phyloP scores from a whole-genome alignment of 2,113 vertebrate genomes.

The Grallaria varia region DNA sequence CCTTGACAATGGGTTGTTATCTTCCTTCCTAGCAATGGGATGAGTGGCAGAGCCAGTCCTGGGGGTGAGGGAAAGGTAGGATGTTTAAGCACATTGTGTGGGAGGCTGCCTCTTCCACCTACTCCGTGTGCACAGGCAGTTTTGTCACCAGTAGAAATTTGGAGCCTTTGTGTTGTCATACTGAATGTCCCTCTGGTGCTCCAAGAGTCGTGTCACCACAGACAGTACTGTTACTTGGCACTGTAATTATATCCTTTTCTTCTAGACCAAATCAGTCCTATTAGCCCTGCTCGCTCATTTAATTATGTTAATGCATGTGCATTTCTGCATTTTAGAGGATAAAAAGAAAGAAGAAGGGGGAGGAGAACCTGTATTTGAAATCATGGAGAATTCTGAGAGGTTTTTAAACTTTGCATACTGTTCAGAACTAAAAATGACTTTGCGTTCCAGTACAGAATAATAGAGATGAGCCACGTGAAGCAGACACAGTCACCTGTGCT shows the following conservation, averaged over 20 bases:
- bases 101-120: background rate
- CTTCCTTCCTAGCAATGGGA: background rate
- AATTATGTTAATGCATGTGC: background rate
- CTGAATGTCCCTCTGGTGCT: background rate
- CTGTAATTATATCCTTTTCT: background rate
- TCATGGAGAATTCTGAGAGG: background rate
- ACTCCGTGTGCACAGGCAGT: rapidly evolving
- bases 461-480: background rate
- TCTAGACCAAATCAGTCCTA: background rate
- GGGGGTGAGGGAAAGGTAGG: background rate
- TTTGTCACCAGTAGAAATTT: background rate
- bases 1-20: background rate
- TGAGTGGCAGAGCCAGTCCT: background rate
- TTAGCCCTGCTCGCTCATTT: background rate
- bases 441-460: background rate
- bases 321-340: background rate
- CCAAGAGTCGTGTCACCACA: background rate
- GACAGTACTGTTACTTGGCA: background rate
- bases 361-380: slow-evolving; percentile 8
- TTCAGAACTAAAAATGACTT: background rate
- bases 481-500: background rate
- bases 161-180: background rate
- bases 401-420: background rate
- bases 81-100: background rate
- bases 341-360: background rate